Base-by-base conservation (phyloP, 2,797 vertebrate genomes). In the Rhadinocentrus ornatus region DNA sequence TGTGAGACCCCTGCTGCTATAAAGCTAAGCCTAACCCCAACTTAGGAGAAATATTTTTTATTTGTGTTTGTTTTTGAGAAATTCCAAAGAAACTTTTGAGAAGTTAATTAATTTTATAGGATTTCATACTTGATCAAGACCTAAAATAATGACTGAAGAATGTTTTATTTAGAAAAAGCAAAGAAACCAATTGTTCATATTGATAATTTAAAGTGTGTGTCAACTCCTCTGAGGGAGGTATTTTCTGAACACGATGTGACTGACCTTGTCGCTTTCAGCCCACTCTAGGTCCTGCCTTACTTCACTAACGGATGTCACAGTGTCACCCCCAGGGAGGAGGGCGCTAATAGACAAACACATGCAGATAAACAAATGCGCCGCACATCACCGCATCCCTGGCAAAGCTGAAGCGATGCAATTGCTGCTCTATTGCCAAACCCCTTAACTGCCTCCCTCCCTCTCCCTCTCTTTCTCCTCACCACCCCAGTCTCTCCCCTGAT, bases 401-500 rank as follows among this genome's bases (percentile, higher is more conserved):
- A 84, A 83, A 89, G 83, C 82, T 71, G 86, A 77, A 82, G 70
- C 72, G 44, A 83, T 84, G 84, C 85, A 85, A 92, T 84, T 72
- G 89, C 89, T 81, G 48, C 75, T 81, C 79, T 76, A 89, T 91
- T 91, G 86, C 89, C 71, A 68, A 69, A 58, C 77, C 79, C 85
- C 82, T 81, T 78, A 87, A 83, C 86, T 82, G 83, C 89, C 85
- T 77, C 44, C 46, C 44, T 34, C 31, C 29, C 48, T 71, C 82
- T 76, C 64, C 58, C 64, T 70, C 86, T 81, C 76, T 68, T 78
- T 78, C 67, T 76, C 70, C 80, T 71, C 61, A 55, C 54, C 80
- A 94, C 81, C 89, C 93, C 37, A 89, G 78, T 86, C 91, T 57
- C 87, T 96, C 93, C 90, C 95, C 94, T 92, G 94, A 93, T 84